Evolutionary conservation across 1,140 invertebrate genomes (phyloP), one percentile per base, ranked within the genome.

Genomic region (Mercenaria mercenaria): DNA sequence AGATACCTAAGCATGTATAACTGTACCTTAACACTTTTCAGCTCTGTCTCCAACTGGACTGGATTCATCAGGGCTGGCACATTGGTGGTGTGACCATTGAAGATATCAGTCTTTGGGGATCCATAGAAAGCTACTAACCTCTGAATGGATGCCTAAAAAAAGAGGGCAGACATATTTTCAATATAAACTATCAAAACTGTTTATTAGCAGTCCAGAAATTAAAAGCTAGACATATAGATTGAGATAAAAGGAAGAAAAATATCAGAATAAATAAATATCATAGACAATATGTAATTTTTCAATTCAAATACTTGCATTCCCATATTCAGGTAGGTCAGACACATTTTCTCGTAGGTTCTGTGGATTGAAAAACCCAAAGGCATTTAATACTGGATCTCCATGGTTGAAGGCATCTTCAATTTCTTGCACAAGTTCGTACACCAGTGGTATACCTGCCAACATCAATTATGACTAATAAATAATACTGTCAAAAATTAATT

Each of bases 81-180:
- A 11, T 74, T 41, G 39, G 72, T 74, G 8, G 72, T 74, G 32
- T 74, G 72, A 34, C 72, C 72, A 74, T 39, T 41, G 32, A 13
- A 74, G 8, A 32, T 74, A 8, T 74, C 72, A 34, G 13, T 37
- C 72, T 74, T 74, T 11, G 72, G 32, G n/a, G 72, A 10, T 4
- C 72, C 72, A 74, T 74, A 74, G 32, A 74, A 74, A 74, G 8
- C 72, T n/a, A 74, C 61, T 32, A 74, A n/a, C 39, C 29, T 41
- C 32, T 74, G 72, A 43, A 74, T 74, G 72, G 72, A 74, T 34
- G 11, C 72, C 72, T 74, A n/a, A 15, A 74, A 74, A 43, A 74
- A 34, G 13, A 39, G 18, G 4, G 13, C 4, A 23, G 11, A 13
- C 32, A 34, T 74, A 74, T 34, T 6, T 74, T 41, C 4, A 8